These are phyloP conservation scores for Xenopus petersii DNA, from an alignment of 2,797 vertebrate species.

Conservation along the genomic window DNA sequence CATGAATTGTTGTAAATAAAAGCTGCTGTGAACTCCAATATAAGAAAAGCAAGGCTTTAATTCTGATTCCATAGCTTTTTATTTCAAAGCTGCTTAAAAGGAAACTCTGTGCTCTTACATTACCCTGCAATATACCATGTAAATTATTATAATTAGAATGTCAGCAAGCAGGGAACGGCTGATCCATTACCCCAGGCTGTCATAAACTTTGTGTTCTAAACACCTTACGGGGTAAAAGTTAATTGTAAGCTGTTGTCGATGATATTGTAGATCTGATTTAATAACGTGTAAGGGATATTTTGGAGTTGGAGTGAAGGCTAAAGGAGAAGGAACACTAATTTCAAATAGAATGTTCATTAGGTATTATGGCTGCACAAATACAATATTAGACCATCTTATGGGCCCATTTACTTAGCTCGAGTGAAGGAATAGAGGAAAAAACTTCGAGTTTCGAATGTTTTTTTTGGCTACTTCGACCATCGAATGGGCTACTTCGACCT, in stretches of 20 bases:
- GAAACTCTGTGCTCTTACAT: conserved; percentile 6
- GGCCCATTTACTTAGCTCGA: too few species aligned
- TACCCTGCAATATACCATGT: conserved; percentile 28
- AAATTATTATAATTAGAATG: conserved; percentile 43
- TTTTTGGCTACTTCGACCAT: too few species aligned
- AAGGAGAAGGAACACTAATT: too few species aligned
- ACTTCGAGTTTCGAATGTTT: too few species aligned
- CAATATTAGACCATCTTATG: too few species aligned
- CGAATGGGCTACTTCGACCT: too few species aligned
- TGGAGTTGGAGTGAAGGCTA: background rate
- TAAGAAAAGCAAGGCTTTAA: background rate
- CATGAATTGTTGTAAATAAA: background rate
- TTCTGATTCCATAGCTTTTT: background rate
- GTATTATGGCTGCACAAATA: too few species aligned
- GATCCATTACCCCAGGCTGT: conserved; percentile 25
- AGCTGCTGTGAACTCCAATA: background rate
- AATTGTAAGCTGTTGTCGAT: conserved; percentile 38
- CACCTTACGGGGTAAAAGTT: conserved; percentile 40
- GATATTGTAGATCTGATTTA: conserved; percentile 31
- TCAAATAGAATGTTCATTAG: too few species aligned
- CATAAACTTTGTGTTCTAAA: conserved; percentile 28
- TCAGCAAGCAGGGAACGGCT: conserved; percentile 21
- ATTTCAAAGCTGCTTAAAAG: background rate
- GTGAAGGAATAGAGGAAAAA: too few species aligned
- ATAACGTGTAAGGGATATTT: conserved; percentile 34